Base-by-base conservation (phyloP, 2,888 invertebrate genomes). In the Thelaira solivaga region DNA sequence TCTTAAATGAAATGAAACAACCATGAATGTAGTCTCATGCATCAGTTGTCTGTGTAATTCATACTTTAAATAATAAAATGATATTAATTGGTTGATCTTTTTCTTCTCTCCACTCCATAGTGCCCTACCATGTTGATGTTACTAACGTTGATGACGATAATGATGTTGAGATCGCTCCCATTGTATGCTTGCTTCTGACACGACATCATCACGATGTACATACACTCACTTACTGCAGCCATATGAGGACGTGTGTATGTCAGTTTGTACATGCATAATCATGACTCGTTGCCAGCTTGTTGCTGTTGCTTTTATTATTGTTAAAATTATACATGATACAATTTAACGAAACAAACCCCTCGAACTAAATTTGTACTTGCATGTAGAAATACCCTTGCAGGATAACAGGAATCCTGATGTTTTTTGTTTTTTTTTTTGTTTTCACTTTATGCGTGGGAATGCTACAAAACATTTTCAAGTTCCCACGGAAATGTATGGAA, bases 401-500 rank as follows among this genome's bases (percentile, higher is more conserved):
- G 78, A 78, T 78, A 78, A 78, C 69, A 34, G 39, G 45, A 47
- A 71, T 76, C 69, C 76, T 78, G 64, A 67, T 67, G 53, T 57
- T 53, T 41, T 64, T 55, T 24, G n/a, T n/a, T n/a, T n/a, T n/a
- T n/a, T n/a, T n/a, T n/a, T n/a, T n/a, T n/a, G n/a, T n/a, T 64
- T 26, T 39, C 68, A 53, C 67, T 75, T 68, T 72, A 81, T 83
- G 84, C 84, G 86, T 86, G 86, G 85, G 86, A 86, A 86, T 86
- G 82, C 61, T 81, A 57, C 45, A 76, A 83, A 84, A 82, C 81
- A 79, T 80, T 82, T 82, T 85, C 34, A n/a, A 75, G 74, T 75
- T 86, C 86, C 86, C 86, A 86, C 86, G 86, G 81, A 84, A 84
- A 82, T 81, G 65, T 72, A 79, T 76, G 67, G 75, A 80, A 68